These are phyloP conservation scores for Hippocampus guttulatus DNA, from an alignment of 2,113 vertebrate species.

Conservation along the genomic window DNA sequence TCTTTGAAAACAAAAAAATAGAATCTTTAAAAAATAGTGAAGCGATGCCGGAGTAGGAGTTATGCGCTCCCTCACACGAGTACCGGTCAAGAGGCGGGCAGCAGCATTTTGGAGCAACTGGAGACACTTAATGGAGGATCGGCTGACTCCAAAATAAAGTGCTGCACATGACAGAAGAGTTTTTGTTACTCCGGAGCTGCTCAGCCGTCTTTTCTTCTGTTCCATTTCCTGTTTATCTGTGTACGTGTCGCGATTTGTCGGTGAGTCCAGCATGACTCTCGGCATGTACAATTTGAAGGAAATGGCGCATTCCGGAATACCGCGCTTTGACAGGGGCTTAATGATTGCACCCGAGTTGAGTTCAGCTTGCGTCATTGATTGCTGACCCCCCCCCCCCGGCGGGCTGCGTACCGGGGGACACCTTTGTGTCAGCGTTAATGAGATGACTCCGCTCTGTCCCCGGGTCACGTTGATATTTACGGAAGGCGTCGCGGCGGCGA, in stretches of 20 bases:
- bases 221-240: neutral
- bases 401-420: conserved; percentile 46
- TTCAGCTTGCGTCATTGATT: conserved; percentile 32
- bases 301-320: conserved; percentile 30
- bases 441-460: conserved; percentile 60
- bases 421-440: conserved; percentile 65
- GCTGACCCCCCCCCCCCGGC: conserved; percentile 34
- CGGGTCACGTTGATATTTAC: conserved; percentile 69
- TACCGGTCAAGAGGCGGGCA: too few species aligned
- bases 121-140: too few species aligned
- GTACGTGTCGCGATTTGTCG: conserved; percentile 1
- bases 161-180: too few species aligned
- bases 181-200: too few species aligned
- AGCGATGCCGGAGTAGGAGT: too few species aligned
- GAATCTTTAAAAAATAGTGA: too few species aligned
- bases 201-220: too few species aligned
- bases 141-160: too few species aligned
- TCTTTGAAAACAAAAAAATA: too few species aligned
- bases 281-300: conserved; percentile 19
- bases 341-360: conserved; percentile 43
- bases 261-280: neutral
- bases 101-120: too few species aligned
- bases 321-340: conserved; percentile 49
- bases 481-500: conserved; percentile 45
- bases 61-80: too few species aligned